Percentiles rank a stretch among this genome's conserved stretches.
Evolutionary conservation across 2,113 vertebrate species (phyloP).

Genomic region (Ciconia maguari): DNA sequence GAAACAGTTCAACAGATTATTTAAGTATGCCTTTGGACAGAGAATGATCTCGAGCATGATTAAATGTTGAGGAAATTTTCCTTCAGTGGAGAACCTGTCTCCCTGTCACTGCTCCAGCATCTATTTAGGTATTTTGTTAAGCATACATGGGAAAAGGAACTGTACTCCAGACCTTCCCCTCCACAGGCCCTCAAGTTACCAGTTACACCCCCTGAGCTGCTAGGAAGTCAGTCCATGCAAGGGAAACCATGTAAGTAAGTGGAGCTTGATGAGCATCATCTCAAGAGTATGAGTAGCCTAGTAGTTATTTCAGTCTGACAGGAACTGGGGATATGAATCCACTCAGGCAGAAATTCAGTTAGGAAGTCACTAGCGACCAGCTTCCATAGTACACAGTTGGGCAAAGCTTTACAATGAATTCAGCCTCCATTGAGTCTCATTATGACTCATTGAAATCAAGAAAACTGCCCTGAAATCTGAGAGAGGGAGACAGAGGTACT

Average conservation of each 20-base stretch:
- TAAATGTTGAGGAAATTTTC: background rate
- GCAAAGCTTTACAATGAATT: background rate
- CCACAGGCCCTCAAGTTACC: background rate
- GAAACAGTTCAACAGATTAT: background rate
- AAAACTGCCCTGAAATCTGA: background rate
- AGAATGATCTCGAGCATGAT: background rate
- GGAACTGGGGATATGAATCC: background rate
- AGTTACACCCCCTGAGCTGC: background rate
- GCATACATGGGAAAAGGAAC: background rate
- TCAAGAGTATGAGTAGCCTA: background rate
- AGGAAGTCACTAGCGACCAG: background rate
- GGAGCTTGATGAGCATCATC: background rate
- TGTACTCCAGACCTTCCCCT: background rate
- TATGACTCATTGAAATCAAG: background rate
- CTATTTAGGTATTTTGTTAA: background rate
- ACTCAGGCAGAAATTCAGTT: background rate
- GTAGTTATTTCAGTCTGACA: background rate
- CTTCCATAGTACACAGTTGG: rapidly evolving
- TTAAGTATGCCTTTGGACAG: background rate
- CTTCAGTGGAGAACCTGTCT: background rate
- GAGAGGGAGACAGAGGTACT: background rate
- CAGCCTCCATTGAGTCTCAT: background rate
- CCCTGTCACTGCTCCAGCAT: background rate
- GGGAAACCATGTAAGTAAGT: background rate
- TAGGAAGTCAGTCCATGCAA: background rate